Evolutionary conservation across 2,113 vertebrate species (phyloP), one percentile per base, ranked within the genome.

Genomic region (Mystacornis crossleyi): DNA sequence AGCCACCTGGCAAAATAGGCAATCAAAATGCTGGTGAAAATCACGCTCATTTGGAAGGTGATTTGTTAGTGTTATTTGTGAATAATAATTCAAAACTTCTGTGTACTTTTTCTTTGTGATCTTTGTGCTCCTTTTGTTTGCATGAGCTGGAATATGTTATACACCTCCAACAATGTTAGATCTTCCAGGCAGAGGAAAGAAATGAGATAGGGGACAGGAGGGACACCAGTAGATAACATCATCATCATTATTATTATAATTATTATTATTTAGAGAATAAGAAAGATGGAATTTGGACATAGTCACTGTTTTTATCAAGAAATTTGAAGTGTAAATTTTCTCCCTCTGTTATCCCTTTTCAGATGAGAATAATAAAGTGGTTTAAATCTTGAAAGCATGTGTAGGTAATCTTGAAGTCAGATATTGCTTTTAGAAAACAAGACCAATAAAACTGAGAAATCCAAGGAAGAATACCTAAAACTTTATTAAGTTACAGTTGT

Each of bases 81-180:
- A 90, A 88, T 70, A 71, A 81, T 45, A n/a, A 77, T 50, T 94
- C 3, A 2, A 43, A 91, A 78, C 33, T 31, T 51, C 55, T 48
- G 36, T 26, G 26, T 89, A 74, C 42, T 81, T 92, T 55, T 93
- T 53, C 45, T 81, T 71, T 57, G 28, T 4, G 0, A 72, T 92
- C 75, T 83, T 88, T 89, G 54, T 58, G 55, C 86, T 86, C 29
- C 72, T 89, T 89, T 96, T 90, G 80, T 91, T 89, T 92, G 48
- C 40, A 29, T 89, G 84, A 89, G 40, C 77, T 91, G 69, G 13
- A 81, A 75, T 89, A 48, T 29, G 65, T 72, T 94, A 71, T 62
- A 47, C 3, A 7, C 54, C 69, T 90, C 54, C 10, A 12, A 83
- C 78, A 80, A 38, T 58, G 60, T 93, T 91, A 78, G 55, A 53